phyloP scores from a whole-genome alignment of 37 sponge, comb jelly and placozoan genomes.

The Eunapius fragilis region DNA sequence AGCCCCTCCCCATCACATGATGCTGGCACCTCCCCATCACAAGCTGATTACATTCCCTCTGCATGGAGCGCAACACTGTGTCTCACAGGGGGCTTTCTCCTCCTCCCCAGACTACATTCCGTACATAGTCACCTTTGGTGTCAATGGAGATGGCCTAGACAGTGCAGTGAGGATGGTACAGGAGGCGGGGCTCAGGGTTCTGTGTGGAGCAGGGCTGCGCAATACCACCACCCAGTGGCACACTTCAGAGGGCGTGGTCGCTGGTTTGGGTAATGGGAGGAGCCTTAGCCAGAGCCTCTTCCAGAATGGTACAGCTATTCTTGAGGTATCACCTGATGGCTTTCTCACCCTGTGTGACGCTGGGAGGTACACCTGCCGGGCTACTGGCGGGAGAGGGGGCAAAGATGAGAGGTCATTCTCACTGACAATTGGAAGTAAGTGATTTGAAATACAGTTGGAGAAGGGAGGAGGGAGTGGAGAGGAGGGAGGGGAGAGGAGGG shows the following conservation, averaged over 20 bases:
- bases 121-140: slow-evolving; percentile 26
- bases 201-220: not conserved
- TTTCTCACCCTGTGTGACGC: slow-evolving; percentile 2
- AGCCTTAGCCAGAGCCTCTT: slow-evolving; percentile 21
- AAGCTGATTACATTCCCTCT: no score
- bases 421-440: slow-evolving; percentile 34
- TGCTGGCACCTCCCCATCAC: not conserved
- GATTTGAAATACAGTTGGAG: not conserved
- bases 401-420: slow-evolving; percentile 15
- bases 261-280: slow-evolving; percentile 7
- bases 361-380: slow-evolving; percentile 27
- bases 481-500: not conserved
- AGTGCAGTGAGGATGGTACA: not conserved
- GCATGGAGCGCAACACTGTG: no score
- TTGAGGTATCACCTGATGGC: slow-evolving; percentile 15
- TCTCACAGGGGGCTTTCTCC: no score
- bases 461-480: not conserved
- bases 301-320: slow-evolving; percentile 27
- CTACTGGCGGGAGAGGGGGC: not conserved
- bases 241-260: slow-evolving; percentile 18
- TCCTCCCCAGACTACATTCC: not conserved
- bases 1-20: not conserved
- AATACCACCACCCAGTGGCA: slow-evolving; percentile 14
- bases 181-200: slow-evolving; percentile 7
- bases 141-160: slow-evolving; percentile 29